Conservation (phyloP, 2,888 invertebrate genomes). For the Drosophila quasianomalipes region DNA sequence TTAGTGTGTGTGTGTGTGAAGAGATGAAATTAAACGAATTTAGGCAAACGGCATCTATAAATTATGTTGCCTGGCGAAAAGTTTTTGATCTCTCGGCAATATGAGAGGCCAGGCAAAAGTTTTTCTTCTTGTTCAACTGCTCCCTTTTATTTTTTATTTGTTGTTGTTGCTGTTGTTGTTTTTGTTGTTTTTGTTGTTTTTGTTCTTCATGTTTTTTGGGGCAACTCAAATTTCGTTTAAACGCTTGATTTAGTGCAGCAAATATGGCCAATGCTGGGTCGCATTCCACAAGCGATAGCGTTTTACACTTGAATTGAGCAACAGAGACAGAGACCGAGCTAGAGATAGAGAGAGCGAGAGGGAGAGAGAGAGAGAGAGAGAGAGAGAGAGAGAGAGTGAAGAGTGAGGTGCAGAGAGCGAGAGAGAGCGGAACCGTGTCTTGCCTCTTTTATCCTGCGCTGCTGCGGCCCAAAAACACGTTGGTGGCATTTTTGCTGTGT, state of each 20-base stretch:
- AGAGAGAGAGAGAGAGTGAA: slow-evolving; percentile 3
- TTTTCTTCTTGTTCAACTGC: not conserved
- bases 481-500: slow-evolving; percentile 68
- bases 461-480: slow-evolving; percentile 67
- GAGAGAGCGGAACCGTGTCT: slow-evolving; percentile 29
- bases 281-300: slow-evolving; percentile 78
- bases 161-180: slow-evolving; percentile 25
- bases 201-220: slow-evolving; percentile 38
- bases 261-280: slow-evolving; percentile 73
- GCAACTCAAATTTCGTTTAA: slow-evolving; percentile 80
- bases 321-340: slow-evolving; percentile 2
- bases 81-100: slow-evolving; percentile 56
- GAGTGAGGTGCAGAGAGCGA: not conserved
- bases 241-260: slow-evolving; percentile 79
- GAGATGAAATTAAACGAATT: slow-evolving; percentile 78
- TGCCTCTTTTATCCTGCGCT: slow-evolving; percentile 47
- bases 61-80: slow-evolving; percentile 68
- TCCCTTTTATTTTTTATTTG: slow-evolving; percentile 17
- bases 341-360: not conserved
- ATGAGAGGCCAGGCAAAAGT: slow-evolving; percentile 43
- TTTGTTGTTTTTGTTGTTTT: slow-evolving; percentile 25
- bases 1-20: slow-evolving; percentile 33
- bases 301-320: slow-evolving; percentile 72
- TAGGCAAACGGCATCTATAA: slow-evolving; percentile 81
- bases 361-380: slow-evolving; percentile 1